Evolutionary conservation across 2,888 invertebrate species (phyloP).

Genomic region (Cylloceria caligata): DNA sequence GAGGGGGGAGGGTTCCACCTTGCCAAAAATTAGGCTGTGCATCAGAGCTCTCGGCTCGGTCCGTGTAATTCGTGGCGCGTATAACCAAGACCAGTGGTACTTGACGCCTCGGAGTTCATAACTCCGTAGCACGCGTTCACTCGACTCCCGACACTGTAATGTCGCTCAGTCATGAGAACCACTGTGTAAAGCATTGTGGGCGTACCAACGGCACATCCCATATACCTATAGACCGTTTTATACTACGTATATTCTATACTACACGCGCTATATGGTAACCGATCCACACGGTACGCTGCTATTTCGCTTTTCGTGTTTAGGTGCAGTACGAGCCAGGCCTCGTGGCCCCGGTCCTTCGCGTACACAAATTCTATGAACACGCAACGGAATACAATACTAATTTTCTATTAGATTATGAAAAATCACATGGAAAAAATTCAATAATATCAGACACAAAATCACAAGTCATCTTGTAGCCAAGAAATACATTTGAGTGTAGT

Average conservation of each 20-base stretch:
- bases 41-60: constrained; percentile 71
- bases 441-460: no score
- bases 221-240: constrained; percentile 76
- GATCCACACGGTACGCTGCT: constrained; percentile 73
- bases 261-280: constrained; percentile 25
- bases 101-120: constrained; percentile 67
- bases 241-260: constrained; percentile 26
- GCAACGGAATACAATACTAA: constrained; percentile 80
- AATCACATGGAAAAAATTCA: not conserved
- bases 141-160: constrained; percentile 19
- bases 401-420: constrained; percentile 77
- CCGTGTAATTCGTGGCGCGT: constrained; percentile 68
- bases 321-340: constrained; percentile 76
- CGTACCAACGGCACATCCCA: constrained; percentile 81
- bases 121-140: constrained; percentile 2
- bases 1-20: constrained; percentile 79
- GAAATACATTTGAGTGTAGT: no score
- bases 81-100: constrained; percentile 73
- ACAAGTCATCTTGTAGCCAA: no score
- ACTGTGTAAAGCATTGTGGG: constrained; percentile 81
- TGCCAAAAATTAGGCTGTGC: constrained; percentile 81
- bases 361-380: constrained; percentile 41
- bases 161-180: constrained; percentile 76
- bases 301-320: constrained; percentile 82
- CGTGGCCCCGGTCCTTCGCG: constrained; percentile 7